Evolutionary conservation across 2,888 invertebrate genomes (phyloP), one percentile per base, ranked within the genome.

Genomic region (Drosophila ezoana): DNA sequence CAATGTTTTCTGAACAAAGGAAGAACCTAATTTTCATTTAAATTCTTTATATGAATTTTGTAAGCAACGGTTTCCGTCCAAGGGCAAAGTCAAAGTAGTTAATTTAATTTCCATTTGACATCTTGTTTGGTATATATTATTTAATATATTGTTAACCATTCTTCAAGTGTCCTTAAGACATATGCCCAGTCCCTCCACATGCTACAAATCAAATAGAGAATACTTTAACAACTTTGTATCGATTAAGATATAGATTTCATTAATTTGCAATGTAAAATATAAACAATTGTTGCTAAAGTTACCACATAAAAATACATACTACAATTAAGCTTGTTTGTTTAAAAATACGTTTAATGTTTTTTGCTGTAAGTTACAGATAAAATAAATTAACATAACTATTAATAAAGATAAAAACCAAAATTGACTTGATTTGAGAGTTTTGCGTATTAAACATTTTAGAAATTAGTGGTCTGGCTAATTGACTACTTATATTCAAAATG

Each of bases 61-160:
- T 70, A 66, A 56, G 87, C 69, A 89, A 89, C 81, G 87, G 82
- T 81, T 88, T 85, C 85, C 85, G 85, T 85, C 85, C 85, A 85
- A 38, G 81, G 84, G 79, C 79, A 85, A 74, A 81, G 84, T 79
- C 79, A 77, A 72, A 64, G 71, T 75, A 81, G 68, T 82, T 85
- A 77, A 79, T 72, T 71, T 71, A 72, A 63, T 66, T 57, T 65
- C 4, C 58, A 71, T 49, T 66, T 65, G 60, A 60, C 59, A 69
- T 66, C 67, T 67, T 37, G 49, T 70, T 85, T 72, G 4, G 64
- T 69, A 51, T 63, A 53, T 58, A 61, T 59, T 47, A 20, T 53
- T 45, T 13, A 38, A 56, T 57, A 51, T 53, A 65, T 64, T 57
- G 47, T 56, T 63, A 48, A 43, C 38, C 62, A 62, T 57, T 59